phyloP scores from a whole-genome alignment of 2,113 vertebrate genomes.

The Anolis sagrei region DNA sequence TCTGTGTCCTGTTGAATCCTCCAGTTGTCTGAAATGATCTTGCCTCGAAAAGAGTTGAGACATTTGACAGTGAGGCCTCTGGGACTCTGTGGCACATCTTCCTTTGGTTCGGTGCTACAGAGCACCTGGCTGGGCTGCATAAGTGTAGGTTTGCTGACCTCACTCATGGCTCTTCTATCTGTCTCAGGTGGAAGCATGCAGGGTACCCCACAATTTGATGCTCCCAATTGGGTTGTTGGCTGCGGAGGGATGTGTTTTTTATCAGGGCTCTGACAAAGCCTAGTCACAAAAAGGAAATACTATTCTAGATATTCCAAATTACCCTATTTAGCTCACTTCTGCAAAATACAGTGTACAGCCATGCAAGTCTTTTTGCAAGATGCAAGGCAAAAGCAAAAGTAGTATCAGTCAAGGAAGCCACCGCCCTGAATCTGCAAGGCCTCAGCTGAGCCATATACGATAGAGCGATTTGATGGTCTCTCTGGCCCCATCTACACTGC shows the following conservation, averaged over 20 bases:
- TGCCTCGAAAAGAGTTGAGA: slow-evolving; percentile 69
- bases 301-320: background rate
- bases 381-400: background rate
- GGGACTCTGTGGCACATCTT: background rate
- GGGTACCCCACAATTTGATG: slow-evolving; percentile 15
- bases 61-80: slow-evolving; percentile 67
- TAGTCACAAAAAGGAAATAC: background rate
- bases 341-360: background rate
- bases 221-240: background rate
- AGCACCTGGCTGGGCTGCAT: background rate
- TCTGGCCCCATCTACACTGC: no score
- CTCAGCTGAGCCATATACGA: no score
- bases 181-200: background rate
- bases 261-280: background rate
- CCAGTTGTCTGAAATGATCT: slow-evolving; percentile 65
- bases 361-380: background rate
- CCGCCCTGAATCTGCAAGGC: no score
- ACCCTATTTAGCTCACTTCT: background rate
- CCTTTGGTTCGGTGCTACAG: background rate
- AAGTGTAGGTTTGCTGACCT: rapidly evolving
- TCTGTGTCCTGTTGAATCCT: slow-evolving; percentile 51
- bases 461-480: no score
- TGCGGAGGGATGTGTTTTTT: background rate
- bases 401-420: background rate
- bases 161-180: background rate